phyloP scores from a whole-genome alignment of 1,140 invertebrate genomes.

The Magallana angulata region DNA sequence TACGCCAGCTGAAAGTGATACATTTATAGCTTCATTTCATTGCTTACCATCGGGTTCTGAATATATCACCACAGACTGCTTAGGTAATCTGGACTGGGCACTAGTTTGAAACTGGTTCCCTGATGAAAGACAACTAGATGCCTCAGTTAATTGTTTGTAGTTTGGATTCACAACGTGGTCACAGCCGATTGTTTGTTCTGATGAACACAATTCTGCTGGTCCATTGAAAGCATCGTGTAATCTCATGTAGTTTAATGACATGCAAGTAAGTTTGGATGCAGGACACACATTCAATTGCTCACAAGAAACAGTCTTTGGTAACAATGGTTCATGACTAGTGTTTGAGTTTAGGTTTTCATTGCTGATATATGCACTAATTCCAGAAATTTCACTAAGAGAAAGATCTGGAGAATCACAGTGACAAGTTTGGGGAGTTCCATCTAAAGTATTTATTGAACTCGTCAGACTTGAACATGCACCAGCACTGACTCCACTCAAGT shows the following conservation, averaged over 20 bases:
- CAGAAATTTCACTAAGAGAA: slow-evolving; percentile 40
- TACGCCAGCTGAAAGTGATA: too few species aligned
- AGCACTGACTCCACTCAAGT: slow-evolving; percentile 47
- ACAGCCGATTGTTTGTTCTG: background rate
- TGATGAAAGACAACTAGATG: background rate
- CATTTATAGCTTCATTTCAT: too few species aligned
- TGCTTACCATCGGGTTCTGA: slow-evolving; percentile 42
- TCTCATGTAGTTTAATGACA: slow-evolving; percentile 19
- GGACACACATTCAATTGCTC: background rate
- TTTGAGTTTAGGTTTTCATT: slow-evolving; percentile 25
- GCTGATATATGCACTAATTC: slow-evolving; percentile 10
- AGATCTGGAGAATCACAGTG: slow-evolving; percentile 35
- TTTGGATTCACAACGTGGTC: slow-evolving; percentile 13
- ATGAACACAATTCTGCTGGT: slow-evolving; percentile 8
- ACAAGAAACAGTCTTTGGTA: slow-evolving; percentile 39
- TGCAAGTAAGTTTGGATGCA: background rate
- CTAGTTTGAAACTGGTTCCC: background rate
- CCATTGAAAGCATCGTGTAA: background rate
- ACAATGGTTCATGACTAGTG: slow-evolving; percentile 35
- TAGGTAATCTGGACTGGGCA: background rate
- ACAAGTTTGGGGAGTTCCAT: background rate
- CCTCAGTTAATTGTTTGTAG: background rate
- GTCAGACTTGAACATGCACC: slow-evolving; percentile 12
- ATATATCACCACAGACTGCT: slow-evolving; percentile 42
- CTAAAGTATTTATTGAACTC: slow-evolving; percentile 16